Evolutionary conservation across 2,797 vertebrate genomes (phyloP).

Genomic region (Aphelocoma californica): DNA sequence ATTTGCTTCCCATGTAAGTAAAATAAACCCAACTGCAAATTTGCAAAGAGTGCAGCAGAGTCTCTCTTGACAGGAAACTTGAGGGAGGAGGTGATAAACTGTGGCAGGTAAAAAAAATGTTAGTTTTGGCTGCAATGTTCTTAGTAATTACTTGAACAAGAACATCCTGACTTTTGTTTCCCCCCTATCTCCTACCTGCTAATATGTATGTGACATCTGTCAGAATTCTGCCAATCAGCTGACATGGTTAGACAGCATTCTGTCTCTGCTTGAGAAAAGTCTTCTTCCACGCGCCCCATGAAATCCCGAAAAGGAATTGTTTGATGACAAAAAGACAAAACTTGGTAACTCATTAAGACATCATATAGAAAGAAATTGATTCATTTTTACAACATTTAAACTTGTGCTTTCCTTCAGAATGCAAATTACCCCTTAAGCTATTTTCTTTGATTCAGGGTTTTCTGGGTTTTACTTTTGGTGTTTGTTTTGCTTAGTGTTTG

Average conservation of each 20-base stretch:
- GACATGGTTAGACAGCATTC: neutral
- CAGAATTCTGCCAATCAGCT: neutral
- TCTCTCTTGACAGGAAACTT: neutral
- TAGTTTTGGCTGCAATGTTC: neutral
- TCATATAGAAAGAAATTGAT: neutral
- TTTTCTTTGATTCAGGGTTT: neutral
- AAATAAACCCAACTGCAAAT: neutral
- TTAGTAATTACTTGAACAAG: neutral
- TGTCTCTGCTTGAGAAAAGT: neutral
- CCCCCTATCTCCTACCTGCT: neutral
- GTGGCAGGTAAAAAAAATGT: neutral
- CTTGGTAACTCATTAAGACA: neutral
- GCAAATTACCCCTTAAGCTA: neutral
- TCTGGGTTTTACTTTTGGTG: neutral
- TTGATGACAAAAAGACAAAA: neutral
- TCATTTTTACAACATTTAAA: neutral
- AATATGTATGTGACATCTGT: neutral
- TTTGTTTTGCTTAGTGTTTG: neutral
- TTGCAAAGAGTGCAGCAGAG: neutral
- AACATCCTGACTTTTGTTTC: neutral
- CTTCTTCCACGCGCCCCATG: neutral
- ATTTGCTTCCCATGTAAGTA: neutral
- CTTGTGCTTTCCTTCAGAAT: neutral
- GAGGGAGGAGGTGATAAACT: neutral
- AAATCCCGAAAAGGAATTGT: neutral